Evolutionary conservation across 2,888 invertebrate species (phyloP).

Genomic region (Oasisia sp.): DNA sequence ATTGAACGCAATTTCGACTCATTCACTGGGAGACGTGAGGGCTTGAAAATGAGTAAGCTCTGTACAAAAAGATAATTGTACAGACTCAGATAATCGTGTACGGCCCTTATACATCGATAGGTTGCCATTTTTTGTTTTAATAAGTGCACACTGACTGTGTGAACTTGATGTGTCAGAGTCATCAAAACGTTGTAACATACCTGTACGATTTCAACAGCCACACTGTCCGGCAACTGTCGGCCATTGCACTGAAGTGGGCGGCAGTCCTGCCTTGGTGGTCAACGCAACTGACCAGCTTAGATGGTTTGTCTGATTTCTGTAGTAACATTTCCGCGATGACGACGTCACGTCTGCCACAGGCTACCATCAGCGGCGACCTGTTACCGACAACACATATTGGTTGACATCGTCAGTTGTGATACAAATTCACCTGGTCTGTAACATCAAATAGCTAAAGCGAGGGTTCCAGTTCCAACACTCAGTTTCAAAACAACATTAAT

Average conservation of each 20-base stretch:
- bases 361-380: slow-evolving; percentile 39
- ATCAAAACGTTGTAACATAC: slow-evolving; percentile 22
- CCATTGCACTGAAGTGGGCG: slow-evolving; percentile 41
- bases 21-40: too few species aligned
- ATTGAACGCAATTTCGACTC: too few species aligned
- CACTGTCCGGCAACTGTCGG: slow-evolving; percentile 28
- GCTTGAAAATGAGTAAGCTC: too few species aligned
- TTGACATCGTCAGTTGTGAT: neutral
- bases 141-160: neutral
- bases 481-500: too few species aligned
- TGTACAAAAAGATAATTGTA: too few species aligned
- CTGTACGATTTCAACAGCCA: slow-evolving; percentile 23
- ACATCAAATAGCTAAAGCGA: neutral
- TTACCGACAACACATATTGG: neutral
- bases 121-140: neutral
- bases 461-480: too few species aligned
- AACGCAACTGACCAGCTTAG: slow-evolving; percentile 25
- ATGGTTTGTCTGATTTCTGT: slow-evolving; percentile 31
- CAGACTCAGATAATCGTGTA: too few species aligned
- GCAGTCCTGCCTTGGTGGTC: slow-evolving; percentile 40
- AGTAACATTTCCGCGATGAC: slow-evolving; percentile 37
- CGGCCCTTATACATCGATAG: neutral
- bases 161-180: neutral
- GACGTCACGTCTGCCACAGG: slow-evolving; percentile 37
- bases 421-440: neutral